Evolutionary conservation across 2,797 vertebrate species (phyloP), one percentile per base, ranked within the genome.

Genomic region (Enteromius mattozi): DNA sequence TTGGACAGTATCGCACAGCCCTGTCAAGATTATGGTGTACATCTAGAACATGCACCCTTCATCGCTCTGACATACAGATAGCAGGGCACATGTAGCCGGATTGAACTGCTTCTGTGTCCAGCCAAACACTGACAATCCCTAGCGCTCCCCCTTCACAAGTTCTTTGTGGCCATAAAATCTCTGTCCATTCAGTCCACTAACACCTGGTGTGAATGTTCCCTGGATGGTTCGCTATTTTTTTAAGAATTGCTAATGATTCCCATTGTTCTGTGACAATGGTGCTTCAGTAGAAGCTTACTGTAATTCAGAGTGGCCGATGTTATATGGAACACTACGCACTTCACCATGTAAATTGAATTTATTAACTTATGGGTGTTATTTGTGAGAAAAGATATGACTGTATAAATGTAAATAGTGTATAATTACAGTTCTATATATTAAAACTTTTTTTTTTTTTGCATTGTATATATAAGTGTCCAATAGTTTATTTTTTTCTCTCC

Each of bases 41-140:
- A 87, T 27, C 91, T 96, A 8, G 86, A 89, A 45, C 94, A 95
- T 47, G 81, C 92, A 7, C 96, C 96, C 6, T 96, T 96, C 88
- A 91, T 96, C 33, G 91, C 93, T 56, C 81, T 96, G 59, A 93
- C 94, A 45, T 94, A 95, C 88, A 90, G 89, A 90, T 94, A 89
- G 92, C 70, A 47, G 37, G 56, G 21, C 16, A 63, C 42, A 66
- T 27, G 17, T 37, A 35, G 27, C 5, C 35, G 2, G 40, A 61
- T 19, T 27, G 24, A 74, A 82, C 30, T 37, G n/a, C 13, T 81
- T 47, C n/a, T 69, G 27, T 47, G 33, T 42, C 17, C 17, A 17
- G 13, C 51, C 40, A 80, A 68, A 45, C 30, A 66, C 47, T 30
- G 66, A 33, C 69, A 37, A 65, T 51, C 17, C 42, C n/a, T 42